phyloP scores from a whole-genome alignment of 2,113 vertebrate genomes.

The Sceloporus tristichus region DNA sequence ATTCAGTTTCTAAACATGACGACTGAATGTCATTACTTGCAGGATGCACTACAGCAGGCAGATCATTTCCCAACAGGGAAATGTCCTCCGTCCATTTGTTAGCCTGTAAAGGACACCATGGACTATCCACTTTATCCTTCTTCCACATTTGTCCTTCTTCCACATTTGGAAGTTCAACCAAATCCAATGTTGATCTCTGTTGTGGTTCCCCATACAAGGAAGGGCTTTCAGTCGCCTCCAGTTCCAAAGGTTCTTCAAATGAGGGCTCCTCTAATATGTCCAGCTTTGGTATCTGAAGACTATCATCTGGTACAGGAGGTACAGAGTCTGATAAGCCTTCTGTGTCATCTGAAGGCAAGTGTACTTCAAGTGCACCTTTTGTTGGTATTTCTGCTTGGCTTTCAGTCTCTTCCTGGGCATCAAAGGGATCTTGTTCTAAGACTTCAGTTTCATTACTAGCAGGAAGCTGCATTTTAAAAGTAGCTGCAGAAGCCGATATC shows the following conservation, averaged over 20 bases:
- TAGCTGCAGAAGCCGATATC: not conserved
- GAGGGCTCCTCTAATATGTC: conserved; percentile 20
- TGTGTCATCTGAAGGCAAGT: not conserved
- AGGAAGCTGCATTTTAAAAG: not conserved
- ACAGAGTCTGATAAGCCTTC: not conserved
- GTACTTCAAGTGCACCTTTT: not conserved
- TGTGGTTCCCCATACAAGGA: conserved; percentile 29
- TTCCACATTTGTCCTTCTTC: not conserved
- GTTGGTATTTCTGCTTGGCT: conserved; percentile 33
- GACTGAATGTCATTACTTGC: conserved; percentile 25
- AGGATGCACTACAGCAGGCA: conserved; percentile 5
- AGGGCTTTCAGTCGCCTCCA: conserved; percentile 46
- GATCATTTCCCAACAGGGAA: conserved; percentile 16
- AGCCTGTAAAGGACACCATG: conserved; percentile 17
- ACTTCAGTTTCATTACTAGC: conserved; percentile 23
- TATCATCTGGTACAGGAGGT: not conserved
- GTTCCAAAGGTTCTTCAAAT: conserved; percentile 25
- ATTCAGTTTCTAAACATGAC: not conserved
- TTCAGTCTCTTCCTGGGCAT: not conserved
- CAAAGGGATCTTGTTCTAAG: conserved; percentile 14
- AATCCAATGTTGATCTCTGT: conserved; percentile 2
- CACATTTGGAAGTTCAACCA: not conserved
- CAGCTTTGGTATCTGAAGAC: not conserved
- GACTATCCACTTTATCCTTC: not conserved
- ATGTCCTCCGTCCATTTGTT: not conserved